Percentiles rank a stretch among this genome's conserved stretches.
These are phyloP conservation scores for Drosophila flavopinicola DNA, from an alignment of 2,888 invertebrate species.

Conservation along the genomic window DNA sequence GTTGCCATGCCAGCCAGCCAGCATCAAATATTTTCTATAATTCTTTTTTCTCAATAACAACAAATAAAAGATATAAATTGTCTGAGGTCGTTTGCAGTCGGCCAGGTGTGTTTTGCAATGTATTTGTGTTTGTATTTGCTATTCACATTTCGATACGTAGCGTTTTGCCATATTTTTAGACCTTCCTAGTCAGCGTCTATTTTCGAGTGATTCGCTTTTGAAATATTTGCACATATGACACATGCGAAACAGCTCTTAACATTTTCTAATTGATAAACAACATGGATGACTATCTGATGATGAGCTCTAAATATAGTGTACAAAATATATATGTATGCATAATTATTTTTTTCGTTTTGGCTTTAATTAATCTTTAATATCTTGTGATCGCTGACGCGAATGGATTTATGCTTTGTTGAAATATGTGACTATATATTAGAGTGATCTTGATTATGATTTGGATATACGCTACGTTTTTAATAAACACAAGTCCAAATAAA, in stretches of 20 bases:
- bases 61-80: constrained; percentile 53
- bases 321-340: constrained; percentile 10
- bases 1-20: constrained; percentile 53
- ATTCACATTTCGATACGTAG: constrained; percentile 39
- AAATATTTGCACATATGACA: constrained; percentile 79
- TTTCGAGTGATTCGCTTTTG: constrained; percentile 62
- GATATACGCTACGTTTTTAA: no score
- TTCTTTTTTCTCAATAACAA: constrained; percentile 40
- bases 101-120: constrained; percentile 66
- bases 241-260: constrained; percentile 48
- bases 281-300: constrained; percentile 41
- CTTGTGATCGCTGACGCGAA: constrained; percentile 52
- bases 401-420: constrained; percentile 51
- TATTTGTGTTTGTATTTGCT: constrained; percentile 33
- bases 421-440: constrained; percentile 37
- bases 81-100: constrained; percentile 62
- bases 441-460: constrained; percentile 25
- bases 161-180: constrained; percentile 66
- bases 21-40: constrained; percentile 43
- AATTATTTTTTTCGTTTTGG: constrained; percentile 23
- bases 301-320: constrained; percentile 48
- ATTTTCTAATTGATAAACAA: constrained; percentile 55
- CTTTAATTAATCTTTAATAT: constrained; percentile 58
- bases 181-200: constrained; percentile 67
- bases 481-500: no score